Evolutionary conservation across 2,113 vertebrate genomes (phyloP).

Genomic region (Brachyhypopomus gauderio): DNA sequence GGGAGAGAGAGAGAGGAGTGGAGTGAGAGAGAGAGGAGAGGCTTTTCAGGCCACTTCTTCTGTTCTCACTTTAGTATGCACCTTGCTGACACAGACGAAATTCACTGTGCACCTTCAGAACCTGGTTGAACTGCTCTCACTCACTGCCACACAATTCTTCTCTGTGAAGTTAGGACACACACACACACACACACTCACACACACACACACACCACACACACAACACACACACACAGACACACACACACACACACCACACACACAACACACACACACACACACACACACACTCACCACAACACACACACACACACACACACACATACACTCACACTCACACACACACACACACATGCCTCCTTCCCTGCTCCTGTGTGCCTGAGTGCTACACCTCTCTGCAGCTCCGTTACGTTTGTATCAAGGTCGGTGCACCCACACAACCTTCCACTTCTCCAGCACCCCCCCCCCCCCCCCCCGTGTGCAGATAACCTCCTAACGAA

Average conservation of each 20-base stretch:
- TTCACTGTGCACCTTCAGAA: slow-evolving; percentile 37
- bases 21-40: slow-evolving; percentile 5
- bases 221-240: neutral
- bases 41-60: slow-evolving; percentile 14
- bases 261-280: too few species aligned
- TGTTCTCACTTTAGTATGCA: slow-evolving; percentile 40
- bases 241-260: too few species aligned
- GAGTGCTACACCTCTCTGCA: neutral
- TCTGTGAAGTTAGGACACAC: neutral
- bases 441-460: neutral
- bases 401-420: neutral
- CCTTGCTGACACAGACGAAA: slow-evolving; percentile 35
- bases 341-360: neutral
- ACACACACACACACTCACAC: neutral
- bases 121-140: slow-evolving; percentile 9
- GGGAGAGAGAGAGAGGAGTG: slow-evolving; percentile 8
- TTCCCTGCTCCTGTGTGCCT: neutral
- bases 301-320: neutral
- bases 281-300: neutral
- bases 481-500: slow-evolving; percentile 27
- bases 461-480: slow-evolving; percentile 43
- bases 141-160: slow-evolving; percentile 16
- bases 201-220: too few species aligned
- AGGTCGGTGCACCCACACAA: slow-evolving; percentile 9
- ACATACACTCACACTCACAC: too few species aligned